Base-by-base conservation (phyloP, 2,113 vertebrate species). In the Oreotrochilus melanogaster region DNA sequence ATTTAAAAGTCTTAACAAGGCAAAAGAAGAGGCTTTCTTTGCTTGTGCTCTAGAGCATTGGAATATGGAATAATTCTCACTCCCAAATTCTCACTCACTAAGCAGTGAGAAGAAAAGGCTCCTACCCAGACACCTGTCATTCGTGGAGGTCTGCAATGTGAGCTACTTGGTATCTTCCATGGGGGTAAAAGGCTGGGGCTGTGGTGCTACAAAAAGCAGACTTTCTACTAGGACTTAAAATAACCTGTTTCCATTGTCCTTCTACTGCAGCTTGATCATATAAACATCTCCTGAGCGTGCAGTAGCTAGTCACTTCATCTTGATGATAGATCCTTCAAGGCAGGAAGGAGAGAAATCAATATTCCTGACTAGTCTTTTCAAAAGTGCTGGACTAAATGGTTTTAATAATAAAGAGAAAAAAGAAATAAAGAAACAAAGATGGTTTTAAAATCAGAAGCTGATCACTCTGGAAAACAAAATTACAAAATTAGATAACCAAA, bases 331-430 rank as follows among this genome's bases (percentile, higher is more conserved):
- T 71, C 3, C 18, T 74, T 93, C 62, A 92, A 51, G 33, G 27
- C 18, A 88, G 45, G 80, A 95, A 91, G 79, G 8, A 78, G 22
- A 88, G 6, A 53, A 93, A 95, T 86, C 33, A 70, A n/a, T 94
- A 78, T 22, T 78, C n/a, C 30, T 82, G 64, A 90, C 43, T 15
- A 8, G 7, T 83, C 48, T 86, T 92, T 83, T 83, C 18, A 51
- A 89, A 94, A 85, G 6, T 81, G 12, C 28, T 78, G 53, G 61
- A 94, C 42, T 3, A 10, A 78, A 15, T 16, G 2, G 2, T 56
- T 45, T 64, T 71, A 48, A 27, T 75, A 66, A 76, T 90, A 90
- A 93, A 91, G 2, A 86, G 28, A 94, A 95, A 71, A 8, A 78
- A 93, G 12, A 83, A 54, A 73, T 14, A 3, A 60, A 31, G 25